These are phyloP conservation scores for Acromyrmex heyeri DNA, from an alignment of 1,140 invertebrate genomes.

Conservation along the genomic window DNA sequence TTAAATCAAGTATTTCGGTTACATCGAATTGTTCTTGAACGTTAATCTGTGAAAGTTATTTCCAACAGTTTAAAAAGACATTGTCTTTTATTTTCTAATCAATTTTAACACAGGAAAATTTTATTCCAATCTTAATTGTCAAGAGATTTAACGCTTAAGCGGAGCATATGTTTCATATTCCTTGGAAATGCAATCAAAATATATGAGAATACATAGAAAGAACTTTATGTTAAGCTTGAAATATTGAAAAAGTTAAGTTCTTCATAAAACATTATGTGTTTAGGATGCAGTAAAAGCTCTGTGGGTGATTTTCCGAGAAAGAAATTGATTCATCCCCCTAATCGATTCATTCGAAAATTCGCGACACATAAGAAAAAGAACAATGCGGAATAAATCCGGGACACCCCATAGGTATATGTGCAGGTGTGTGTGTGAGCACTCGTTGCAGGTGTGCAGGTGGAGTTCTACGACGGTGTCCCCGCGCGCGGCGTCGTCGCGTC, in stretches of 20 bases:
- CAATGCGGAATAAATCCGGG: not conserved
- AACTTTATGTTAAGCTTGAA: not conserved
- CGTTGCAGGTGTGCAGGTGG: slow-evolving; percentile 43
- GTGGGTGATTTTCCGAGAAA: not conserved
- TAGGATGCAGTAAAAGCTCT: not conserved
- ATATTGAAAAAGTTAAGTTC: not conserved
- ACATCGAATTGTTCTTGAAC: not conserved
- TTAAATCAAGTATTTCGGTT: not conserved
- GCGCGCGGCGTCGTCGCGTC: slow-evolving; percentile 55
- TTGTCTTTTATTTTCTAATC: not conserved
- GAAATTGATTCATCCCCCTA: not conserved
- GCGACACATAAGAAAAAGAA: not conserved
- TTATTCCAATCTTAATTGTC: not conserved
- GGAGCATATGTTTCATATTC: not conserved
- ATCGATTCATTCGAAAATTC: not conserved
- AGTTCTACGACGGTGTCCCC: slow-evolving; percentile 63
- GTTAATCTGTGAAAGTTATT: not conserved
- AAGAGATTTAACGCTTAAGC: not conserved
- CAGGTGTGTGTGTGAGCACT: slow-evolving; percentile 33
- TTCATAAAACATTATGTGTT: not conserved
- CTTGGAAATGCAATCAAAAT: not conserved
- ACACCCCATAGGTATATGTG: slow-evolving; percentile 43
- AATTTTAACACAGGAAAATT: not conserved
- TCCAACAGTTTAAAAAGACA: not conserved
- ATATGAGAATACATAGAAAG: not conserved